Evolutionary conservation across 2,797 vertebrate species (phyloP).

Genomic region (Anniella stebbinsi): DNA sequence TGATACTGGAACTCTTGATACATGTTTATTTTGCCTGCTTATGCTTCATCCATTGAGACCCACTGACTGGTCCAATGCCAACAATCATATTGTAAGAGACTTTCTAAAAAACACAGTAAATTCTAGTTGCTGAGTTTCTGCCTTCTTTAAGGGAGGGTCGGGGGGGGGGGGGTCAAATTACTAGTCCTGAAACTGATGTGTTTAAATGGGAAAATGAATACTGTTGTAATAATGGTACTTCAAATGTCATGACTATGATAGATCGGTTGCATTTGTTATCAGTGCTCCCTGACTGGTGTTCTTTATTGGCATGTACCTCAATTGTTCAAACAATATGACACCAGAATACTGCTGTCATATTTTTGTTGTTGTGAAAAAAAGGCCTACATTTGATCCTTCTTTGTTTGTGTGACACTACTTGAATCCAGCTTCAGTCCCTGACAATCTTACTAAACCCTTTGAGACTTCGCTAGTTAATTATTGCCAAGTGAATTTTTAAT

Average conservation of each 20-base stretch:
- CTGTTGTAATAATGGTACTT: constrained; percentile 6
- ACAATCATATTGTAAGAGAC: not conserved
- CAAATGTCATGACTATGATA: constrained; percentile 34
- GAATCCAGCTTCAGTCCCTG: constrained; percentile 66
- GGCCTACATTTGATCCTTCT: constrained; percentile 63
- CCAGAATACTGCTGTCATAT: constrained; percentile 19
- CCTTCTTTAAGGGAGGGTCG: not conserved
- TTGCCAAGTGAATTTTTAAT: constrained; percentile 82
- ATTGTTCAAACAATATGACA: constrained; percentile 33
- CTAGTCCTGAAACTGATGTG: not conserved
- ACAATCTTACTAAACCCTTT: constrained; percentile 68
- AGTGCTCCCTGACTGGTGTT: constrained; percentile 50
- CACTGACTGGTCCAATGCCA: not conserved
- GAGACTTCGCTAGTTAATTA: constrained; percentile 80
- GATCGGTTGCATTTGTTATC: constrained; percentile 50
- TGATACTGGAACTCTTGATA: not conserved
- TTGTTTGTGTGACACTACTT: constrained; percentile 65
- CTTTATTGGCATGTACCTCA: constrained; percentile 51
- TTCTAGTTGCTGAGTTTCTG: not conserved
- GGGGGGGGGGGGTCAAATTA: not conserved
- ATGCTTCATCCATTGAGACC: not conserved
- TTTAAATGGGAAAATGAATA: not conserved
- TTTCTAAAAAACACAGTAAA: not conserved
- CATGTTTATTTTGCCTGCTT: not conserved
- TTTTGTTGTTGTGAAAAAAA: constrained; percentile 47